phyloP scores from a whole-genome alignment of 2,113 vertebrate genomes.

The Epinephelus cyanopodus region DNA sequence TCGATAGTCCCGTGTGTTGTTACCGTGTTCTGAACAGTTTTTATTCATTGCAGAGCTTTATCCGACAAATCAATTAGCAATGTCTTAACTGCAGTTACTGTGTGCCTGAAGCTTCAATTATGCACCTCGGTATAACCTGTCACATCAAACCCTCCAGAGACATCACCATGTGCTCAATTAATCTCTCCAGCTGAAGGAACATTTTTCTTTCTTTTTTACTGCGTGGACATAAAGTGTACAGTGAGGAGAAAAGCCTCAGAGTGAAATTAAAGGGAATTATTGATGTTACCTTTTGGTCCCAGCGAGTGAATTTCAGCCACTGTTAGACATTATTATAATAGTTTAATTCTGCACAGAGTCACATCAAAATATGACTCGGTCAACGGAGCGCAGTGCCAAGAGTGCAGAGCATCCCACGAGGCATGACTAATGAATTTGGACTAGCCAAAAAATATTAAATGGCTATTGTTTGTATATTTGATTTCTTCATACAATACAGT shows the following conservation, averaged over 20 bases:
- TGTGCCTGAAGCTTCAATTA: conserved; percentile 63
- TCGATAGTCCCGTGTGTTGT: background rate
- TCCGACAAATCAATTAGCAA: conserved; percentile 63
- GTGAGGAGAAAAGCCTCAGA: background rate
- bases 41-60: conserved; percentile 30
- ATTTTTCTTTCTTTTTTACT: conserved; percentile 21
- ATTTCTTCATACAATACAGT: background rate
- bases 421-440: background rate
- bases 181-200: background rate
- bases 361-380: background rate
- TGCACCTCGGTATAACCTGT: conserved; percentile 48
- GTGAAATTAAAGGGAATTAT: background rate
- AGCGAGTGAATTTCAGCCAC: background rate
- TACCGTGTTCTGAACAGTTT: background rate
- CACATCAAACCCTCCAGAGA: conserved; percentile 46
- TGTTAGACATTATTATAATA: background rate
- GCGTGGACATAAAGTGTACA: background rate
- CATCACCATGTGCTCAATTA: conserved; percentile 33
- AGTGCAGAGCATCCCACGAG: background rate
- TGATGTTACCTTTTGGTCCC: background rate
- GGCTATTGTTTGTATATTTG: background rate
- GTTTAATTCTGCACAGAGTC: background rate
- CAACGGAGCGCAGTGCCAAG: background rate
- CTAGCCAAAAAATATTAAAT: background rate
- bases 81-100: conserved; percentile 37